Evolutionary conservation across 2,797 vertebrate genomes (phyloP).

Genomic region (Onychomys torridus): DNA sequence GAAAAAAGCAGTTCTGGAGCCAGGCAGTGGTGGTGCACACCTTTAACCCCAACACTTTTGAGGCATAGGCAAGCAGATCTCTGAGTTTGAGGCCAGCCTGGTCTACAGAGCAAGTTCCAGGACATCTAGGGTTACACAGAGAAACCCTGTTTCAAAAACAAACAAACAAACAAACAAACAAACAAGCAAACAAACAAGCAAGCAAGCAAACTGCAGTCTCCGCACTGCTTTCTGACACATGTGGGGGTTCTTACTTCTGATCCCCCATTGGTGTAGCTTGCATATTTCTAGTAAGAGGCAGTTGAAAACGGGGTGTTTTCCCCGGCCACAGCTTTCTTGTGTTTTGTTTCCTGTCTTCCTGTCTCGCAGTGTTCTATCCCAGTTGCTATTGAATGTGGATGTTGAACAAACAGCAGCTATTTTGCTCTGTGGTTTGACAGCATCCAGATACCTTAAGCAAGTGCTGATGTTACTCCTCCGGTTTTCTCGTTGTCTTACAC

Average conservation of each 20-base stretch:
- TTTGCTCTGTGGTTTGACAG: not conserved
- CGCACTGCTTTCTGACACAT: not conserved
- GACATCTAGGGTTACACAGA: not conserved
- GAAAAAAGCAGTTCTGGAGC: not conserved
- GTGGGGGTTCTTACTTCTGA: constrained; percentile 1
- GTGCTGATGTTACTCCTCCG: not conserved
- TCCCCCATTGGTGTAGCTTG: not conserved
- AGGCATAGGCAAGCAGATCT: not conserved
- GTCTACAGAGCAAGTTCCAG: not conserved
- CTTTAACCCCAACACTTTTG: not conserved
- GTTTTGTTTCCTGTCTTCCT: not conserved
- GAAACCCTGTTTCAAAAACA: not conserved
- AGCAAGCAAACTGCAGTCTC: not conserved
- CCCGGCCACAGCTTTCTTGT: not conserved
- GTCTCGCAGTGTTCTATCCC: not conserved
- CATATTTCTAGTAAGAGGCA: not conserved
- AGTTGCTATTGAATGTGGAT: not conserved
- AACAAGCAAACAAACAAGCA: too few species aligned
- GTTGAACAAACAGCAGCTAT: not conserved
- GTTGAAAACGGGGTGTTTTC: not conserved
- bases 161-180: too few species aligned
- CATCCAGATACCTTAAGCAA: constrained; percentile 19
- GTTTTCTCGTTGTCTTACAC: constrained; percentile 35
- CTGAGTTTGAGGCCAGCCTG: not conserved
- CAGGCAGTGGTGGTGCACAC: not conserved